phyloP scores from a whole-genome alignment of 2,888 invertebrate genomes.

The Pachliopta kotzebuea region DNA sequence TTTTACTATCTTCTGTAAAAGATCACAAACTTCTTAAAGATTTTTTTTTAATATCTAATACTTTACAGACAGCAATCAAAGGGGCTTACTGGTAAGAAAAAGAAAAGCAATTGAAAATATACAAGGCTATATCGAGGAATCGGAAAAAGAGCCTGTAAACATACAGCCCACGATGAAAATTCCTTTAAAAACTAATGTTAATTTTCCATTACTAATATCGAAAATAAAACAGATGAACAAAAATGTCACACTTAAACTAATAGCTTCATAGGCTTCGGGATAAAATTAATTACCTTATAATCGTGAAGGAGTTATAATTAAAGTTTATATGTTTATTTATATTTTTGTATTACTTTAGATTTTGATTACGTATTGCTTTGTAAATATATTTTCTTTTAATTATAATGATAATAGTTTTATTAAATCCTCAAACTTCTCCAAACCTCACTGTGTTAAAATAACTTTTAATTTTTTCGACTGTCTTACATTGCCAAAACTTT shows the following conservation, averaged over 20 bases:
- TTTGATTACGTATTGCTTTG: not conserved
- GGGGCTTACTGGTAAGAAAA: constrained; percentile 13
- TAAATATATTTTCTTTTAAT: not conserved
- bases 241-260: constrained; percentile 19
- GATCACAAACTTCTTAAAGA: too few relatives aligned
- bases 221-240: constrained; percentile 14
- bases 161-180: constrained; percentile 21
- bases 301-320: not conserved
- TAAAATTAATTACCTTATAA: not conserved
- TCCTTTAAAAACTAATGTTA: constrained; percentile 17
- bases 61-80: constrained; percentile 12
- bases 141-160: constrained; percentile 1
- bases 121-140: not conserved
- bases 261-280: constrained; percentile 6
- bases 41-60: not conserved
- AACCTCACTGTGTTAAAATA: too few relatives aligned
- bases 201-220: constrained; percentile 13
- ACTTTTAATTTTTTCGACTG: too few relatives aligned
- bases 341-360: constrained; percentile 1
- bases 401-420: not conserved
- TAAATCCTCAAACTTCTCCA: too few relatives aligned
- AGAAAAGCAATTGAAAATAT: constrained; percentile 10
- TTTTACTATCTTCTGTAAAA: too few relatives aligned
- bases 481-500: too few relatives aligned
- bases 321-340: not conserved